A percentile compares a stretch with the other conserved stretches of the same genome.
Evolutionary conservation across 1,140 invertebrate species (phyloP).

Genomic region (Sycophila sp.): DNA sequence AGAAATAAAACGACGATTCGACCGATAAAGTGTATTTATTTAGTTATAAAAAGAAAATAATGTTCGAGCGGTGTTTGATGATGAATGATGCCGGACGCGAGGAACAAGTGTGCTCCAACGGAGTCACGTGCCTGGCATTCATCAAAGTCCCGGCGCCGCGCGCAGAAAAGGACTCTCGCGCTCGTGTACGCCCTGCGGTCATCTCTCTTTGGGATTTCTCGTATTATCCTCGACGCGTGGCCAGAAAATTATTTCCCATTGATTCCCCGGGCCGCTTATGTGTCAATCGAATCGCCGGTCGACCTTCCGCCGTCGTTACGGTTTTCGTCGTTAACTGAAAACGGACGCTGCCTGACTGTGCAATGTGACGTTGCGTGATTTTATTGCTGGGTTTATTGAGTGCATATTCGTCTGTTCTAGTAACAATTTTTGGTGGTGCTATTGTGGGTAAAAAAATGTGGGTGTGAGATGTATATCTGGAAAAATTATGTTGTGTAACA

Average conservation of each 20-base stretch:
- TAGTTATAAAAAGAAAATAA: not conserved
- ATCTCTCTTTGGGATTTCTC: constrained; percentile 34
- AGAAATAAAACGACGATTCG: too few relatives aligned
- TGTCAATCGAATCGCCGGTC: not conserved
- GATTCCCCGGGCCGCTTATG: constrained; percentile 32
- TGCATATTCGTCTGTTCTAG: too few relatives aligned
- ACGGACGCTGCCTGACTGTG: not conserved
- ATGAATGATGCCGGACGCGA: not conserved
- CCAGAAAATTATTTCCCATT: constrained; percentile 55
- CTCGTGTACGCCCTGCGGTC: constrained; percentile 47
- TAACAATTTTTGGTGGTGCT: too few relatives aligned
- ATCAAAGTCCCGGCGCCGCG: constrained; percentile 51
- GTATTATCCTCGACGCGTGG: constrained; percentile 48
- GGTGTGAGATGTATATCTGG: too few relatives aligned
- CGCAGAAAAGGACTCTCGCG: too few relatives aligned
- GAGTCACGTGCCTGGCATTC: constrained; percentile 52
- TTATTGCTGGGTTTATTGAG: not conserved
- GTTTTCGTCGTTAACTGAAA: not conserved
- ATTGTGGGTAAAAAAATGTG: too few relatives aligned
- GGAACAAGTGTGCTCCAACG: not conserved
- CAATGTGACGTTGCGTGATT: not conserved
- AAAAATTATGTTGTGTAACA: too few relatives aligned
- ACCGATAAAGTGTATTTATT: too few relatives aligned
- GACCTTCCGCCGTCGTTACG: not conserved
- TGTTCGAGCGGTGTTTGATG: not conserved